phyloP scores from a whole-genome alignment of 1,140 invertebrate genomes.

The Drosophila nannoptera region DNA sequence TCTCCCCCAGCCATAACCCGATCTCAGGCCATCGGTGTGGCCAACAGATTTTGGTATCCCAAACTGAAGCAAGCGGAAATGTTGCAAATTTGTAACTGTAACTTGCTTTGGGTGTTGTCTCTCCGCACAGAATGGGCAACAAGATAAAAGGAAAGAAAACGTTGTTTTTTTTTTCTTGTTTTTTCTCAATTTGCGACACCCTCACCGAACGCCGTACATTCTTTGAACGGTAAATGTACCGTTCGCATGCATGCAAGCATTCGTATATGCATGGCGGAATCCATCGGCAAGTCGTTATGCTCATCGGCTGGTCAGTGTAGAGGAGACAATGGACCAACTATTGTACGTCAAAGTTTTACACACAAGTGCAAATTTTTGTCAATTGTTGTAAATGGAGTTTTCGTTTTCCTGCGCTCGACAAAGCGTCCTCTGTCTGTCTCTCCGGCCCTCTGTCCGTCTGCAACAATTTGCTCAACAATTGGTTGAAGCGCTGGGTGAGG shows the following conservation, averaged over 20 bases:
- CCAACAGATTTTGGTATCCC: conserved; percentile 71
- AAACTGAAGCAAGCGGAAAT: conserved; percentile 70
- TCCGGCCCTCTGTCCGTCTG: conserved; percentile 12
- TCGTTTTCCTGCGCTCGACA: conserved; percentile 53
- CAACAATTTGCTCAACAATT: conserved; percentile 53
- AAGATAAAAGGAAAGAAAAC: conserved; percentile 29
- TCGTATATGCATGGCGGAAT: background rate
- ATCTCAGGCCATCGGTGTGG: conserved; percentile 59
- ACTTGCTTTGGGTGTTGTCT: conserved; percentile 33
- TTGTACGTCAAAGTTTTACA: conserved; percentile 57
- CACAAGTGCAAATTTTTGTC: conserved; percentile 71
- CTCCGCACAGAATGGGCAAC: conserved; percentile 14
- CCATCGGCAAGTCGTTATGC: background rate
- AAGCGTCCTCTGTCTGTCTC: background rate
- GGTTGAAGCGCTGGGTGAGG: background rate
- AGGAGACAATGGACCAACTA: conserved; percentile 6
- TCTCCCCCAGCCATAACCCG: conserved; percentile 22
- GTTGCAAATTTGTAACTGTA: conserved; percentile 74
- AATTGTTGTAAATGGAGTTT: conserved; percentile 70
- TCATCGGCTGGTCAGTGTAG: background rate
- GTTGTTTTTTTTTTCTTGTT: conserved; percentile 8
- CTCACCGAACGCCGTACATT: conserved; percentile 34
- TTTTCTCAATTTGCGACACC: background rate
- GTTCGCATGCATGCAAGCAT: background rate
- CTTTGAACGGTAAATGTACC: conserved; percentile 8